Conservation (phyloP, 2,888 invertebrate species). For the Cylloceria caligata region DNA sequence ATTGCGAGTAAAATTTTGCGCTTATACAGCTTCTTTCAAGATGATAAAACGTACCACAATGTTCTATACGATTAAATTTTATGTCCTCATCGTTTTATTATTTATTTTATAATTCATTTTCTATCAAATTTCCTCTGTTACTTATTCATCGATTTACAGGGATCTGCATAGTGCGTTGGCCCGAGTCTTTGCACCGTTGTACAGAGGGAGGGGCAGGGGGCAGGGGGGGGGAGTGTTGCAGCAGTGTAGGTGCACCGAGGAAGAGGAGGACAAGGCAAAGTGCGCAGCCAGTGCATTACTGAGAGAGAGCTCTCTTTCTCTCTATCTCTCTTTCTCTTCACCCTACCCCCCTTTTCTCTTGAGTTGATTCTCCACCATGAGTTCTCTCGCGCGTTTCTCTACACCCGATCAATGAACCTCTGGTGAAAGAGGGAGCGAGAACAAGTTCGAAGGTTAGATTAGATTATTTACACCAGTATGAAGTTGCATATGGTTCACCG, state of each 20-base stretch:
- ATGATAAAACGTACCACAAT: too few species aligned
- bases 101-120: too few species aligned
- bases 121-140: too few species aligned
- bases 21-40: too few species aligned
- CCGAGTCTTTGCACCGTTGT: constrained; percentile 48
- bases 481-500: not conserved
- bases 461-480: constrained; percentile 23
- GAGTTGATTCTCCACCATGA: not conserved
- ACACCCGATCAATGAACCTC: constrained; percentile 38
- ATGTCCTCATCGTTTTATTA: too few species aligned
- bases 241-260: not conserved
- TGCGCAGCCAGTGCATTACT: constrained; percentile 23
- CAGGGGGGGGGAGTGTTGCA: not conserved
- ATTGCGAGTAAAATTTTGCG: not conserved
- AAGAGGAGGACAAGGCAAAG: constrained; percentile 42
- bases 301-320: constrained; percentile 30
- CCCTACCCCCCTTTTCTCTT: too few species aligned
- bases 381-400: not conserved
- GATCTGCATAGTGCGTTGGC: constrained; percentile 15
- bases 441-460: constrained; percentile 51
- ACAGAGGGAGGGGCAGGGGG: constrained; percentile 27
- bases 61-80: too few species aligned
- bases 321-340: constrained; percentile 25
- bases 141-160: too few species aligned
- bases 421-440: constrained; percentile 31